Evolutionary conservation across 2,888 invertebrate genomes (phyloP).

Genomic region (Scaeva pyrastri): DNA sequence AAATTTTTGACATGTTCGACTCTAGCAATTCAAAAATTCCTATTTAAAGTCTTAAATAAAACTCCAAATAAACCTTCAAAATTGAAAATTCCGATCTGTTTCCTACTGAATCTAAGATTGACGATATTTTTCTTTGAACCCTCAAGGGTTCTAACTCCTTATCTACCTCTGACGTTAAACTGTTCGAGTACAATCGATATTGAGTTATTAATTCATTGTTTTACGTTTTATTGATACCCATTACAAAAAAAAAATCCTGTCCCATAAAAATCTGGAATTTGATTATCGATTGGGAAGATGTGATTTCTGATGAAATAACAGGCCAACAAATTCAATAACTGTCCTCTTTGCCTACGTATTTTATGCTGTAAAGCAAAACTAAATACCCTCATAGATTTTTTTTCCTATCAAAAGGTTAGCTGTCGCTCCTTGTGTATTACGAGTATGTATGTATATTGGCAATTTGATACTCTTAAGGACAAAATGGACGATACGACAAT

Average conservation of each 20-base stretch:
- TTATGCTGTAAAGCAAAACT: constrained; percentile 28
- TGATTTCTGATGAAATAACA: constrained; percentile 34
- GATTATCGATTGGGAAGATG: constrained; percentile 52
- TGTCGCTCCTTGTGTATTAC: constrained; percentile 46
- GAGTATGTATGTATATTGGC: too few relatives aligned
- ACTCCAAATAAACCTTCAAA: too few relatives aligned
- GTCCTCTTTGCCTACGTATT: background rate
- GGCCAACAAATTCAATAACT: constrained; percentile 34
- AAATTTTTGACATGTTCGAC: too few relatives aligned
- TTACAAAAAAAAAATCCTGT: constrained; percentile 37
- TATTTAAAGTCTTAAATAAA: too few relatives aligned
- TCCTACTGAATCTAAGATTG: too few relatives aligned
- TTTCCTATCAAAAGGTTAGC: constrained; percentile 25
- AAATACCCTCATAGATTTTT: constrained; percentile 59
- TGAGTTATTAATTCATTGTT: too few relatives aligned
- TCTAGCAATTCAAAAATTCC: too few relatives aligned
- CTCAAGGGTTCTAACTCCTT: too few relatives aligned
- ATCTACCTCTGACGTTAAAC: too few relatives aligned
- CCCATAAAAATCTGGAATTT: constrained; percentile 54
- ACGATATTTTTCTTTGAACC: too few relatives aligned
- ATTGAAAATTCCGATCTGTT: too few relatives aligned
- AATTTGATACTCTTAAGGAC: constrained; percentile 40
- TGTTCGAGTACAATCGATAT: too few relatives aligned
- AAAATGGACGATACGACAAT: constrained; percentile 18
- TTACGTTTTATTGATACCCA: constrained; percentile 38